Percentiles rank a stretch among this genome's conserved stretches.
Conservation (phyloP, 35 echinoderm and acorn worm species). For the Antedon bifida region DNA sequence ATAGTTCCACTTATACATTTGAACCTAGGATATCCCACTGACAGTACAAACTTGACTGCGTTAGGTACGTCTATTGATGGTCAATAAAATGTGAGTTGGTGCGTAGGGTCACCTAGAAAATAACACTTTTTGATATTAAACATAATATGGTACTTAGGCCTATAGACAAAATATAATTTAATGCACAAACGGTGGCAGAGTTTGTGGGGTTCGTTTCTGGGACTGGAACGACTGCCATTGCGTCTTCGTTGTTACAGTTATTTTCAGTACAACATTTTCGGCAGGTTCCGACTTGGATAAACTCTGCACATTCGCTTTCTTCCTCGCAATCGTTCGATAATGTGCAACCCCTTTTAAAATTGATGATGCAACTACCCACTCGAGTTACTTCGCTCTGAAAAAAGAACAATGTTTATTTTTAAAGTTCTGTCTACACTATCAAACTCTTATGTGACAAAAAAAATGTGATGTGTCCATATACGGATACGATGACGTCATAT, state of each 20-base stretch:
- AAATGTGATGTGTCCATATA: too few relatives aligned
- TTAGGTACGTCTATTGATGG: too few relatives aligned
- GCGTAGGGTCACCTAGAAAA: not conserved
- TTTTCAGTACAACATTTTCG: not conserved
- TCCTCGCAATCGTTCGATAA: not conserved
- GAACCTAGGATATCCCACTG: too few relatives aligned
- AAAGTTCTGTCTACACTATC: too few relatives aligned
- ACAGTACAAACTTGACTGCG: too few relatives aligned
- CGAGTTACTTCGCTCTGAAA: not conserved
- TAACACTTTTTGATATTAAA: not conserved
- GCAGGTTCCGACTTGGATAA: not conserved
- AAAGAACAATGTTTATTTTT: not conserved
- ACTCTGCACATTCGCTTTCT: not conserved
- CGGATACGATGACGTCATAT: too few relatives aligned
- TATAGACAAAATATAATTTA: not conserved
- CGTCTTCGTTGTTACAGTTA: not conserved
- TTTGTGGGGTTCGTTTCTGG: not conserved
- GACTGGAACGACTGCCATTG: not conserved
- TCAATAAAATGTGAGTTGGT: too few relatives aligned
- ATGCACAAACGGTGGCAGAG: not conserved
- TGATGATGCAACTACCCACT: not conserved
- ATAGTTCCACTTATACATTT: too few relatives aligned
- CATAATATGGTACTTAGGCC: not conserved
- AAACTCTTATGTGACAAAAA: too few relatives aligned
- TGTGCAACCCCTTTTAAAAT: not conserved